These are phyloP conservation scores for Elephas maximus DNA, from an alignment of 2,113 vertebrate species.

Conservation along the genomic window DNA sequence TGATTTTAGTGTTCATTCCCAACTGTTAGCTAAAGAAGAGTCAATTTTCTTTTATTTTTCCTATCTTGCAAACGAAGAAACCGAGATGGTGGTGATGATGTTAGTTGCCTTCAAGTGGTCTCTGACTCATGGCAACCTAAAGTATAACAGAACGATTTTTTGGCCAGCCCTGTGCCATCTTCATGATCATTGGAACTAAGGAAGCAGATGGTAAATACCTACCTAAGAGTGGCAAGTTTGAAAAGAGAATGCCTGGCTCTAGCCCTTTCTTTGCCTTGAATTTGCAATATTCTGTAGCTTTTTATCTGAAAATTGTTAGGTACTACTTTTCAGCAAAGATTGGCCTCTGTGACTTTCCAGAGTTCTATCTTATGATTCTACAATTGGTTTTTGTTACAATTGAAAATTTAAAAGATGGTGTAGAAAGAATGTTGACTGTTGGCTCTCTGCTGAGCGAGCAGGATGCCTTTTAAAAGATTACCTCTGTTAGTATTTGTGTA, in stretches of 20 bases:
- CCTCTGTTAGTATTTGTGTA: background rate
- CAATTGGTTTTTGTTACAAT: constrained; percentile 1
- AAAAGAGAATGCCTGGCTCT: background rate
- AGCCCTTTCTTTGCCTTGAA: background rate
- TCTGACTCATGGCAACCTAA: background rate
- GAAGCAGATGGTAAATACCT: background rate
- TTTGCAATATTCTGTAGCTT: background rate
- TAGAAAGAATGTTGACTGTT: background rate
- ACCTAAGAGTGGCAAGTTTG: background rate
- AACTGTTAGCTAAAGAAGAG: background rate
- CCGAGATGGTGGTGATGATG: background rate
- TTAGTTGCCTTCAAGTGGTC: background rate
- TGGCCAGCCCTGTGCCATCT: background rate
- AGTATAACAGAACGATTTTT: background rate
- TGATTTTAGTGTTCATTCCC: background rate
- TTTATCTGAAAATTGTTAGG: background rate
- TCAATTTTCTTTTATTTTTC: background rate
- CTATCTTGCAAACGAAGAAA: background rate
- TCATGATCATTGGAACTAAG: background rate
- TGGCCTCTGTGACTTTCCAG: background rate
- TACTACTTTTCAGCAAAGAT: background rate
- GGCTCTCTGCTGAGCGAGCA: background rate
- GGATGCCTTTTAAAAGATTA: background rate
- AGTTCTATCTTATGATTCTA: background rate
- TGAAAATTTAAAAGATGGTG: background rate